Base-by-base conservation (phyloP, 2,797 vertebrate species). In the Microctenopoma stevenorrisi region DNA sequence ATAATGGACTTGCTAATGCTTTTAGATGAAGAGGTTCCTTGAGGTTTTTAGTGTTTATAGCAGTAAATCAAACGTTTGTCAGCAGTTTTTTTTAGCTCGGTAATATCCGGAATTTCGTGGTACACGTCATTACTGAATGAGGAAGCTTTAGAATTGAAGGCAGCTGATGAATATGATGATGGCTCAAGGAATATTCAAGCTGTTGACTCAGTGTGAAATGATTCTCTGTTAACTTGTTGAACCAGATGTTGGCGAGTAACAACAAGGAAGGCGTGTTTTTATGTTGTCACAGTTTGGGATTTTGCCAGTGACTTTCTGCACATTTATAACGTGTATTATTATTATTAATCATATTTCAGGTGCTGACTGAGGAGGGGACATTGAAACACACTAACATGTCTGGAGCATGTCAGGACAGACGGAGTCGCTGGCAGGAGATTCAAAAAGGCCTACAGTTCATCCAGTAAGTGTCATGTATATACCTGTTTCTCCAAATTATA, bases 361-460 rank as follows among this genome's bases (percentile, higher is more conserved):
- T 92, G 86, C 86, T 89, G 86, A 81, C 50, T 68, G 48, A 72
- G 85, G 89, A 91, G 86, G 82, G 90, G 86, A 79, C 87, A 90
- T 48, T 88, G 90, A 86, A 71, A 86, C 63, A 89, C 78, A 88
- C 84, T 91, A 96, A 92, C 93, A 99, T 99, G 98, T 97, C 97
- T 78, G 93, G 88, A 91, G 92, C 88, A 76, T 93, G 93, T 22
- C 95, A 95, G 90, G 96, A 97, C 92, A 95, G 97, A 91, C 95
- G 93, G 70, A 93, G 87, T 84, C 96, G 97, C 79, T 96, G 96
- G 93, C 96, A 97, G 85, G 95, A 95, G 84, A 99, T 99, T 86
- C 95, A 96, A 88, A 96, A 97, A 86, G 97, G 96, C 72, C 91
- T 99, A 15, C 96, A 96, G 89, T 99, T 99, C 70, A 98, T 99